Conservation (phyloP, 2,797 vertebrate genomes). For the Halcyon chelicuti region DNA sequence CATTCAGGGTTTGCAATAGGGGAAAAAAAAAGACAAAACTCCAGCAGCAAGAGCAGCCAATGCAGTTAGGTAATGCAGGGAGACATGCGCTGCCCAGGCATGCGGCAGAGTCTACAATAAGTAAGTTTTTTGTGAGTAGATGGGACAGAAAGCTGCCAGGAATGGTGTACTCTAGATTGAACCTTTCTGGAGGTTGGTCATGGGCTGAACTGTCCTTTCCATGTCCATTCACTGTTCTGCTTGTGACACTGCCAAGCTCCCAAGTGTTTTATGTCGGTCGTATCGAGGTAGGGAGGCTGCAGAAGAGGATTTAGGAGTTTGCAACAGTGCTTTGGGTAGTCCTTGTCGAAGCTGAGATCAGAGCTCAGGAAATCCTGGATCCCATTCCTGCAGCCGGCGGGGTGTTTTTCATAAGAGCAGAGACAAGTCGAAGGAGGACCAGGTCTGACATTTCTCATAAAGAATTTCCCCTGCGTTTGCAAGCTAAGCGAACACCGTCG, state of each 20-base stretch:
- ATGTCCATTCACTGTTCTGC: background rate
- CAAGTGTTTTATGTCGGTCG: rapidly evolving
- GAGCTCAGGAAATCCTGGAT: slow-evolving; percentile 12
- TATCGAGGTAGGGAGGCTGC: rapidly evolving
- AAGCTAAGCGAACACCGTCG: rapidly evolving
- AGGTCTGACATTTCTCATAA: background rate
- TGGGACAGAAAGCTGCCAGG: background rate
- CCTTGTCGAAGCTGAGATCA: background rate
- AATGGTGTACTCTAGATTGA: background rate
- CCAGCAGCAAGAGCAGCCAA: background rate
- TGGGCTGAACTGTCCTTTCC: background rate
- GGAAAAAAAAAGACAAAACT: background rate
- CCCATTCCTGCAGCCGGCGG: rapidly evolving
- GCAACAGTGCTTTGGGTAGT: background rate
- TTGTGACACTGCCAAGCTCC: background rate
- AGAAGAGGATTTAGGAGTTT: background rate
- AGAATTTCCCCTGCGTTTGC: background rate
- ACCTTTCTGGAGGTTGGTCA: background rate
- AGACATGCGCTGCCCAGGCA: background rate
- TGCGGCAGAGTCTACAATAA: background rate
- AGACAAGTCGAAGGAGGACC: background rate
- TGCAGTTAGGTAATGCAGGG: background rate
- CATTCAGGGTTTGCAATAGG: background rate
- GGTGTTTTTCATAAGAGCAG: background rate
- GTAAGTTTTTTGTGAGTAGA: background rate